Evolutionary conservation across 2,888 invertebrate species (phyloP).

Genomic region (Metallyticus violacea): DNA sequence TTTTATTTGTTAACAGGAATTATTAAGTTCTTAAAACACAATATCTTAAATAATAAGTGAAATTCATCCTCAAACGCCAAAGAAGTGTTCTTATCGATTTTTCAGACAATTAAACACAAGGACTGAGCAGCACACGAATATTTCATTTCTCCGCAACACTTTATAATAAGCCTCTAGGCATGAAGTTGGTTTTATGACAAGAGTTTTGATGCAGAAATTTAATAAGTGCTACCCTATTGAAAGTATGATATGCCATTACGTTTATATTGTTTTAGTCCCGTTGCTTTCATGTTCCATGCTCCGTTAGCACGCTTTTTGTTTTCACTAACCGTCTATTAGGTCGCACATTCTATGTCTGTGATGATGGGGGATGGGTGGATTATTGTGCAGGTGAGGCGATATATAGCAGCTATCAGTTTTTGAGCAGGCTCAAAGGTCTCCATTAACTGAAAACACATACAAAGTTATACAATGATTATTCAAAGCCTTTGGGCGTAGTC

Average conservation of each 20-base stretch:
- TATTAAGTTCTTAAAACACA: no score
- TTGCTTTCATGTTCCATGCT: background rate
- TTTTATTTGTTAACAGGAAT: no score
- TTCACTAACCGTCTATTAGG: background rate
- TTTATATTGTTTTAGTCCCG: background rate
- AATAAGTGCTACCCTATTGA: background rate
- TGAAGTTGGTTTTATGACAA: background rate
- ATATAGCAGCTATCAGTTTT: no score
- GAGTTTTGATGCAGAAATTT: background rate
- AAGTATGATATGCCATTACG: background rate
- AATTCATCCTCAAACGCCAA: no score
- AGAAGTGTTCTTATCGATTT: no score
- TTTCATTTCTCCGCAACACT: background rate
- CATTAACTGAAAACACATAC: background rate
- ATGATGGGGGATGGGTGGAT: no score
- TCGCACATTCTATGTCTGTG: background rate
- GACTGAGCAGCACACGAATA: no score
- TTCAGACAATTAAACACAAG: no score
- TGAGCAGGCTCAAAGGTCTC: no score
- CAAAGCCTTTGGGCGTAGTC: background rate
- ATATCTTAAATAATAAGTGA: no score
- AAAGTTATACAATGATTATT: background rate
- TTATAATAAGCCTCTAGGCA: background rate
- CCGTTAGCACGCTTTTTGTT: background rate
- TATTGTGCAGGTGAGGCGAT: background rate